Conservation (phyloP, 2,888 invertebrate genomes). For the Xylophagus ater region DNA sequence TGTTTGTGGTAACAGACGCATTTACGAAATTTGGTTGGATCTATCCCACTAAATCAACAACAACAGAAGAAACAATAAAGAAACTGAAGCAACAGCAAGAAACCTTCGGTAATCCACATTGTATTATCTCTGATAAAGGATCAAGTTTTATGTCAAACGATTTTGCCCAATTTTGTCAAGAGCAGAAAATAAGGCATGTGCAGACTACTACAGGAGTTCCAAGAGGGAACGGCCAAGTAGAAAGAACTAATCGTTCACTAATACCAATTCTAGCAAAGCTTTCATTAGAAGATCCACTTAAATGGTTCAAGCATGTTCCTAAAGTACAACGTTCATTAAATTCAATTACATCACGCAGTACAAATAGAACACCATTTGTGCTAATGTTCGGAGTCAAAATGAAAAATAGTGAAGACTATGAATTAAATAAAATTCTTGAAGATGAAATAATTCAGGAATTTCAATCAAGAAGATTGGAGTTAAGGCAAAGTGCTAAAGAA, state of each 20-base stretch:
- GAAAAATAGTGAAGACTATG: constrained; percentile 5
- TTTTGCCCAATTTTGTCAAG: constrained; percentile 27
- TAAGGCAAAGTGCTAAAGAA: constrained; percentile 13
- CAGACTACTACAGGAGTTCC: constrained; percentile 24
- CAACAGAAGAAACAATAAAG: constrained; percentile 24
- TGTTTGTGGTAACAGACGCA: constrained; percentile 26
- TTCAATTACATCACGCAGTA: constrained; percentile 1
- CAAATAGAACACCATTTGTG: constrained; percentile 6
- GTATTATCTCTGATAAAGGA: constrained; percentile 28
- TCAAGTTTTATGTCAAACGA: constrained; percentile 29
- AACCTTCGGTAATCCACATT: constrained; percentile 28
- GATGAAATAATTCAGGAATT: constrained; percentile 2
- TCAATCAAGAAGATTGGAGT: constrained; percentile 2
- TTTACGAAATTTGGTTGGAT: constrained; percentile 31
- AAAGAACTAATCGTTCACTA: constrained; percentile 24
- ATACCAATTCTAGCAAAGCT: constrained; percentile 14
- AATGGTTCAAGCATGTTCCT: constrained; percentile 1
- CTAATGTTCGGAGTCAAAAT: constrained; percentile 9
- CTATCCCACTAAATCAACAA: constrained; percentile 24
- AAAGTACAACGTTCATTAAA: constrained; percentile 2
- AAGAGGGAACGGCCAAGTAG: constrained; percentile 29
- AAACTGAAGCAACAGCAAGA: constrained; percentile 24
- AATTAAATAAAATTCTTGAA: constrained; percentile 9
- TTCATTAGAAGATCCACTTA: background rate
- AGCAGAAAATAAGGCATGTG: constrained; percentile 25